These are phyloP conservation scores for Chrysocyon brachyurus DNA, from an alignment of 2,797 vertebrate genomes.

Conservation along the genomic window DNA sequence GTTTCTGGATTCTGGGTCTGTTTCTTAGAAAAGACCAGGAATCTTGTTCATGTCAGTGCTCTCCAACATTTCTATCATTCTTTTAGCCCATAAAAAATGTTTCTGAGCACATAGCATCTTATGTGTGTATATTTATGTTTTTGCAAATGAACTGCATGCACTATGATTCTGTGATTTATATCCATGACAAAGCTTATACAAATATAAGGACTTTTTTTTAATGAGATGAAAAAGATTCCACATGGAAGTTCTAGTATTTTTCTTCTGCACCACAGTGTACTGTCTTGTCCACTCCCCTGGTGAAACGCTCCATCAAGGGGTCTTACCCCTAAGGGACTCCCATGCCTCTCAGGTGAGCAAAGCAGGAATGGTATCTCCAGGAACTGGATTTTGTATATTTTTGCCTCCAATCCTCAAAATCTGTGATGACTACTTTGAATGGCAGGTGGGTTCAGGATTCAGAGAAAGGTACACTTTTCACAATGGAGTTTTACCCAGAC, in stretches of 20 bases:
- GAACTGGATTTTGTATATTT: neutral
- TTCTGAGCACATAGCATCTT: neutral
- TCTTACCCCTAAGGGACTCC: neutral
- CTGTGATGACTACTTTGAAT: neutral
- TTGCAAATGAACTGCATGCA: neutral
- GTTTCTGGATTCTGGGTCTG: neutral
- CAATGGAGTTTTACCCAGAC: neutral
- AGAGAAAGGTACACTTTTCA: neutral
- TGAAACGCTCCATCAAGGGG: neutral
- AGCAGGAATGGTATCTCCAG: neutral
- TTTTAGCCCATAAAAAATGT: neutral
- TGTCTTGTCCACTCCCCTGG: neutral
- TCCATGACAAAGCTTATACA: neutral
- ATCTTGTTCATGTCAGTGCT: neutral
- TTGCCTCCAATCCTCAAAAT: neutral
- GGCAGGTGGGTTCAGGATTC: neutral
- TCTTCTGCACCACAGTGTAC: neutral
- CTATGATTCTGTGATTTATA: neutral
- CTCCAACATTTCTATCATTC: neutral
- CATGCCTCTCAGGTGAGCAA: neutral
- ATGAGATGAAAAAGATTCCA: neutral
- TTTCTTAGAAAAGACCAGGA: neutral
- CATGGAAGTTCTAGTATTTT: neutral
- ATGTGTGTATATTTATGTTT: neutral
- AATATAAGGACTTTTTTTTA: neutral